Base-by-base conservation (phyloP, 2,888 invertebrate species). In the Matsumyia berberina region DNA sequence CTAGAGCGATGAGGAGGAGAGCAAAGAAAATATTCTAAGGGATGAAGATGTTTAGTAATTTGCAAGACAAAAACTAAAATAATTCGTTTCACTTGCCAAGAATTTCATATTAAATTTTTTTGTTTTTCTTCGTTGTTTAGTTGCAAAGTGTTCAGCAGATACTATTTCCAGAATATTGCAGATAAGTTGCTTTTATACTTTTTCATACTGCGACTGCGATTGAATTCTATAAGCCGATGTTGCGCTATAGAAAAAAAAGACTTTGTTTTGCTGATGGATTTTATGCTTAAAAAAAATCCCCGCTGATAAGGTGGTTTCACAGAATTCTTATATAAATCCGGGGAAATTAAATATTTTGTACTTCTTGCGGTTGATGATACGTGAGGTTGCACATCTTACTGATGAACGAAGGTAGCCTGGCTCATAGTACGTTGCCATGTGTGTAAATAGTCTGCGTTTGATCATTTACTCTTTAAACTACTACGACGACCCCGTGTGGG, bases 181-280 rank as follows among this genome's bases (percentile, higher is more conserved):
- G 55, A 35, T 19, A 17, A 5, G 4, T 35, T 11, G 35, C 55
- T 55, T 55, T 55, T 55, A 55, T 55, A 35, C 35, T 35, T 35
- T 55, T 55, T 55, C 35, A 55, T 55, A 35, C 35, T 35, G 15
- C 17, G 17, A 39, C 0, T 12, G 39, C 5, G 12, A 5, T 24
- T 24, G 24, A 24, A 24, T 24, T 39, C 12, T 39, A 9, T 39
- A 5, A 39, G 12, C 7, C 15, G 15, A 42, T 15, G 7, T 42
- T 42, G 8, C 8, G 9, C 8, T 9, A 35, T 33, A 35, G 9
- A 35, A 35, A 0, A 8, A 35, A 9, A 35, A 8, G 11, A 35
- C 9, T 9, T 35, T 35, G 35, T 35, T 35, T 35, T 2, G 9
- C 9, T 24, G 24, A 9, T 35, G 15, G 7, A 19, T 11, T 42